Percentiles rank a stretch among this genome's conserved stretches.
Conservation (phyloP, 1,140 invertebrate species). For the Yoshiicerus persimilis region DNA sequence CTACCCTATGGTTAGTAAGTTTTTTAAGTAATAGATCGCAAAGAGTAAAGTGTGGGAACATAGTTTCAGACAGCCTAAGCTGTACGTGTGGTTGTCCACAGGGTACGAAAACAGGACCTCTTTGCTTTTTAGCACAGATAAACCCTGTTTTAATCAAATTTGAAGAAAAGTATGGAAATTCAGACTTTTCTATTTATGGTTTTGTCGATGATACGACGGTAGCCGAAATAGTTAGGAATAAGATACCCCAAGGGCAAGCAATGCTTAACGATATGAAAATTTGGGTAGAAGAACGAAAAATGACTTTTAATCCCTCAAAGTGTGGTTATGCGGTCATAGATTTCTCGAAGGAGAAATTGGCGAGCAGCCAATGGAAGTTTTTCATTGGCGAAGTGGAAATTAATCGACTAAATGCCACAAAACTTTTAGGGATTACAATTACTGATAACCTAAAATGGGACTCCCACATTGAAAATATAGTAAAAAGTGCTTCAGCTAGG, state of each 20-base stretch:
- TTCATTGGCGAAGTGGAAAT: neutral
- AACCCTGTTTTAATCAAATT: neutral
- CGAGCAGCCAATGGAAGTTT: neutral
- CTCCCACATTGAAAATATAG: neutral
- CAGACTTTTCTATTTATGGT: neutral
- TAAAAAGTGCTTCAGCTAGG: neutral
- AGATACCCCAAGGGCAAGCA: neutral
- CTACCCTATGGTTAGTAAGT: neutral
- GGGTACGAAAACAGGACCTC: neutral
- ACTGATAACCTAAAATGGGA: neutral
- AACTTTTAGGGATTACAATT: neutral
- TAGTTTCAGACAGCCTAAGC: neutral
- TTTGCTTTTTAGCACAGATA: neutral
- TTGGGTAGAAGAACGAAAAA: neutral
- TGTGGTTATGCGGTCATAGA: neutral
- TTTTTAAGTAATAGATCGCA: neutral
- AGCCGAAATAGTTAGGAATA: neutral
- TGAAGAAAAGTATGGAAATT: neutral
- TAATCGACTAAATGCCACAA: neutral
- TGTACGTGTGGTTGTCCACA: neutral
- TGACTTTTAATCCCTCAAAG: neutral
- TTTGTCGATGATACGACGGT: neutral
- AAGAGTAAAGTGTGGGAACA: neutral
- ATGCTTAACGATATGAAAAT: neutral
- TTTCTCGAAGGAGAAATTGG: neutral